Evolutionary conservation across 2,888 invertebrate genomes (phyloP), one percentile per base, ranked within the genome.

Genomic region (Clivina fossor): DNA sequence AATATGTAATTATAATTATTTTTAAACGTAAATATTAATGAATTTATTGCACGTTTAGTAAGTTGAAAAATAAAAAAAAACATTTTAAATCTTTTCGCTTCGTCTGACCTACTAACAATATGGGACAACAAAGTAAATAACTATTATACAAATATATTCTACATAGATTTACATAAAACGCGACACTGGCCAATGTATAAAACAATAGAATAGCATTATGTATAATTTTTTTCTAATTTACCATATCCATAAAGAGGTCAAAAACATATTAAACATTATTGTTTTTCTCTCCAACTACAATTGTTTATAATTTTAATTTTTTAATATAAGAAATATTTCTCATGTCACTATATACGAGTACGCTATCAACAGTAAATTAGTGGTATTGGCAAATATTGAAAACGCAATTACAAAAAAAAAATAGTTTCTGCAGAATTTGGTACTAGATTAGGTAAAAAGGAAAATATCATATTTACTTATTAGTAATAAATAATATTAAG

Each of bases 201-300:
- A 35, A 53, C 53, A 53, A 53, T 44, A 43, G 53, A 53, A 53
- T 26, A 19, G 26, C n/a, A n/a, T n/a, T n/a, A n/a, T n/a, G n/a
- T n/a, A n/a, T n/a, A n/a, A n/a, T n/a, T n/a, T 44, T 53, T 53
- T 53, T 41, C 20, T 51, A 32, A 49, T 51, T 51, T 43, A 43
- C 28, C 20, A 32, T 44, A 19, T 49, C 18, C 49, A 38, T 38
- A 49, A 38, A 49, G 49, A 49, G 49, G 49, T 38, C 49, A 40
- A 26, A 38, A n/a, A n/a, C n/a, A n/a, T 26, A 49, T 15, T 37
- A 48, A 48, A 24, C 15, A 49, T 28, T 40, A 49, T 49, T 28
- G 38, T 40, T 40, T 38, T 40, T 26, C 19, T 38, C 40, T 26
- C 2, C 30, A 40, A 38, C 40, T 49, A 32, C 49, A 47, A 47